Evolutionary conservation across 2,113 vertebrate genomes (phyloP), one percentile per base, ranked within the genome.

Genomic region (Chaetodon trifascialis): DNA sequence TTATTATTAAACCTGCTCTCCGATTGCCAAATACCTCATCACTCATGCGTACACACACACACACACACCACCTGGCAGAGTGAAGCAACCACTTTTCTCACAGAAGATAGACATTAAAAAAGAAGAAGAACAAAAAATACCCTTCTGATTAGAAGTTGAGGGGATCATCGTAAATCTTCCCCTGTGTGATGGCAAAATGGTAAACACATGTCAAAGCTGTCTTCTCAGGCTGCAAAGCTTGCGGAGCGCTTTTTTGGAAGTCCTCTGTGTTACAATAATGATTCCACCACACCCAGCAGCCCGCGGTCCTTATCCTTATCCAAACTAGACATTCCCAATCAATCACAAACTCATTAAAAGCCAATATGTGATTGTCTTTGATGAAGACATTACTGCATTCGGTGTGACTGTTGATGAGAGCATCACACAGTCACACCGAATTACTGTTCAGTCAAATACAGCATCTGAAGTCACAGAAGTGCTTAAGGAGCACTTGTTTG

Each of bases 1-100:
- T 91, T 91, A 92, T 91, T 93, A 92, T 91, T 88, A 90, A 92
- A 91, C 83, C 70, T 82, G 76, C 84, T 91, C 80, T 85, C 80
- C 54, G 36, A 81, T 90, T 90, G 88, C 88, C 90, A 89, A 92
- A 90, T 93, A 92, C 92, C 87, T 91, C 89, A 92, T 89, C 86
- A 79, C 80, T 89, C 89, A 88, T 89, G 73, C 77, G 70, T 56
- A 66, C 19, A 40, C 64, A 73, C 74, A 79, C 71, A 79, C 64
- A 68, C 84, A 91, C 71, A 78, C 82, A 62, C 63, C 89, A 92
- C 91, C 93, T 94, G 93, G 89, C 84, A 91, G 70, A 79, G 65
- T 71, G 71, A 91, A 84, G 71, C 76, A 89, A 92, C 74, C 63
- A 5, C 78, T 88, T 83, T 81, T 85, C 83, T 84, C 76, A 75